Evolutionary conservation across 2,797 vertebrate genomes (phyloP).

Genomic region (Saxicola maurus): DNA sequence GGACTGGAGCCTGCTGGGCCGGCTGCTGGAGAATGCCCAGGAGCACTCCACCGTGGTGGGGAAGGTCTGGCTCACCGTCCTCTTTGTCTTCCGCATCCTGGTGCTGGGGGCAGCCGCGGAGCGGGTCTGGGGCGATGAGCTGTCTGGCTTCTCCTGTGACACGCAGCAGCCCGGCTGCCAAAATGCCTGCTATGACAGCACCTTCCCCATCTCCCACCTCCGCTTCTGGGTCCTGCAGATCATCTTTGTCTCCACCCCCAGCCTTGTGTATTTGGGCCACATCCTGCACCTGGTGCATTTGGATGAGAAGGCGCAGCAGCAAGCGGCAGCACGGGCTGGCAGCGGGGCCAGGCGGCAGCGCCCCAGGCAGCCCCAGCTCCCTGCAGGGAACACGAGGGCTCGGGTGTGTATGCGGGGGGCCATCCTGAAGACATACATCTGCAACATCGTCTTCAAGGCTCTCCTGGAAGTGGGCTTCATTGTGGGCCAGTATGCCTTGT

Average conservation of each 20-base stretch:
- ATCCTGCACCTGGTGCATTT: slow-evolving; percentile 85
- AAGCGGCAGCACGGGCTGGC: background rate
- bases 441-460: slow-evolving; percentile 86
- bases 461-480: slow-evolving; percentile 87
- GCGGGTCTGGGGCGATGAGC: slow-evolving; percentile 88
- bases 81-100: slow-evolving; percentile 87
- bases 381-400: slow-evolving; percentile 70
- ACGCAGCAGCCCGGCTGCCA: slow-evolving; percentile 90
- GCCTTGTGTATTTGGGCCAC: slow-evolving; percentile 87
- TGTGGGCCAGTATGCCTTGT: slow-evolving; percentile 84
- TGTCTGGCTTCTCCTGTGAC: slow-evolving; percentile 85
- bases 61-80: slow-evolving; percentile 87
- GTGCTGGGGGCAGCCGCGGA: slow-evolving; percentile 81
- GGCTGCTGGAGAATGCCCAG: slow-evolving; percentile 86
- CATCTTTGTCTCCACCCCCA: slow-evolving; percentile 88
- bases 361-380: slow-evolving; percentile 59
- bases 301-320: slow-evolving; percentile 81
- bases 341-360: slow-evolving; percentile 32
- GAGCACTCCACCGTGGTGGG: slow-evolving; percentile 88
- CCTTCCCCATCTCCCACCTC: slow-evolving; percentile 90
- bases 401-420: slow-evolving; percentile 79
- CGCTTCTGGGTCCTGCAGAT: slow-evolving; percentile 94
- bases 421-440: slow-evolving; percentile 82
- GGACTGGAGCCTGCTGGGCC: slow-evolving; percentile 85
- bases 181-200: slow-evolving; percentile 87